Conservation (phyloP, 2,113 vertebrate species). For the Entosphenus tridentatus region DNA sequence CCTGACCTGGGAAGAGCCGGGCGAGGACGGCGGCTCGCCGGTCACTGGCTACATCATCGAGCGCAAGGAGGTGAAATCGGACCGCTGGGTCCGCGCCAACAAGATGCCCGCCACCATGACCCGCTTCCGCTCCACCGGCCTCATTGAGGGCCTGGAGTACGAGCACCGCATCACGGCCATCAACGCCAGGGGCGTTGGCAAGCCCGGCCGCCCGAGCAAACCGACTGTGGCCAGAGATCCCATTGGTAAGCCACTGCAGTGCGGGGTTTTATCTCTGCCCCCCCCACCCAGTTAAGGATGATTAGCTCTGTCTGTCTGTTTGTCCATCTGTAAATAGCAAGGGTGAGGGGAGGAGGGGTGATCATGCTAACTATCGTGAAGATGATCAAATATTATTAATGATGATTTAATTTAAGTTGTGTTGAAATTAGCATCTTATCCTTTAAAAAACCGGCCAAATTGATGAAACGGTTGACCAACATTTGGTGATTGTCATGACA, state of each 20-base stretch:
- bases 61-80: conserved; percentile 81
- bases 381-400: no score
- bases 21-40: conserved; percentile 72
- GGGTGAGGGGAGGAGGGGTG: no score
- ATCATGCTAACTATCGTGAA: no score
- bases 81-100: conserved; percentile 80
- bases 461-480: no score
- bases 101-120: conserved; percentile 95
- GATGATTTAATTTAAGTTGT: no score
- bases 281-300: no score
- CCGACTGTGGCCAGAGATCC: conserved; percentile 72
- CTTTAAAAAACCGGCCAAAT: no score
- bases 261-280: no score
- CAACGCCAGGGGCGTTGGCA: conserved; percentile 62
- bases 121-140: conserved; percentile 72
- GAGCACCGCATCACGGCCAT: conserved; percentile 80
- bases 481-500: no score
- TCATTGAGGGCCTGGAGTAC: conserved; percentile 86
- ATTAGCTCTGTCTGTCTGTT: no score
- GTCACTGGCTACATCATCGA: conserved; percentile 85
- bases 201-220: conserved; percentile 72
- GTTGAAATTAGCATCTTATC: no score
- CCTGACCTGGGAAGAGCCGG: conserved; percentile 70
- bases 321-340: no score
- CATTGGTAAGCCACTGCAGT: conserved; percentile 35